phyloP scores from a whole-genome alignment of 2,888 invertebrate species.

The Apamea crenata region DNA sequence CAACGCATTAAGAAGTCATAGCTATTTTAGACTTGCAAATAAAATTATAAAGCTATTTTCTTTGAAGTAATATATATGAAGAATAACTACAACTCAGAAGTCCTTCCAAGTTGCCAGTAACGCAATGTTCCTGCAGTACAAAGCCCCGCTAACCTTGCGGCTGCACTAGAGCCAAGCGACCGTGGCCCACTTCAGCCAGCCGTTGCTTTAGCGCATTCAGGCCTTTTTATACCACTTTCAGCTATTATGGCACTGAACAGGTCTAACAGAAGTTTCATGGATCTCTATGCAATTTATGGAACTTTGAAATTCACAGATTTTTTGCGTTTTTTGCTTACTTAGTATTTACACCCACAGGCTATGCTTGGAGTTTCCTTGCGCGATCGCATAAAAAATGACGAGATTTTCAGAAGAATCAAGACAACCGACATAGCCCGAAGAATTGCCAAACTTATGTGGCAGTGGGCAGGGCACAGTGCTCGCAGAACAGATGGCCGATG shows the following conservation, averaged over 20 bases:
- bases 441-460: too few relatives aligned
- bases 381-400: too few relatives aligned
- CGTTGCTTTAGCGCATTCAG: constrained; percentile 60
- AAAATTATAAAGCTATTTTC: neutral
- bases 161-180: constrained; percentile 50
- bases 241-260: constrained; percentile 42
- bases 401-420: too few relatives aligned
- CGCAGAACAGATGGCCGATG: too few relatives aligned
- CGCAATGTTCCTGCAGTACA: neutral
- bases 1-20: neutral
- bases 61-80: neutral
- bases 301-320: too few relatives aligned
- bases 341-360: neutral
- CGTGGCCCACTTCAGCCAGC: constrained; percentile 64
- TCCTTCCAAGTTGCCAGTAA: neutral
- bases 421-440: too few relatives aligned
- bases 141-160: constrained; percentile 24
- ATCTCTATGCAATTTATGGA: neutral
- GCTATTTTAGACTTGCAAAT: neutral
- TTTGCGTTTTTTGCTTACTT: neutral
- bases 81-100: neutral
- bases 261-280: constrained; percentile 17
- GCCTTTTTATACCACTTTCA: constrained; percentile 54
- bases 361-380: neutral
- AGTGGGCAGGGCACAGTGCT: too few relatives aligned